Base-by-base conservation (phyloP, 2,113 vertebrate species). In the Euleptes europaea region DNA sequence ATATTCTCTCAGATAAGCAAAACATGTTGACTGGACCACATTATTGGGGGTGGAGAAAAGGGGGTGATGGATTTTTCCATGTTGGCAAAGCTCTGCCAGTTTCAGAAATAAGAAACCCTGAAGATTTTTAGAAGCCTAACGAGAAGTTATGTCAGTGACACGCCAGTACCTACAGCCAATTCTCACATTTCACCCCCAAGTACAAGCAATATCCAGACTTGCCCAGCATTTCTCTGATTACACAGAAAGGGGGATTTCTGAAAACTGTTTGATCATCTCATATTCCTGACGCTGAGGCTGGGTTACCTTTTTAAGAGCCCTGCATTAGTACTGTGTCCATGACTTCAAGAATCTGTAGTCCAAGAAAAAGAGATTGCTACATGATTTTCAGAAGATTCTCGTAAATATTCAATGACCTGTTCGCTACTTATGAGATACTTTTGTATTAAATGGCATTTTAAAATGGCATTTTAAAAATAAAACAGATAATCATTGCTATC, bases 51-150 rank as follows among this genome's bases (percentile, higher is more conserved):
- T 60, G 17, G 65, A 40, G 83, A 83, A 75, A 71, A 72, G 60
- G 38, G 67, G 9, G 10, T 0, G n/a, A 60, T 71, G 74, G 51
- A 14, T 26, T 82, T 44, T 42, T 86, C 40, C 0, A 3, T 2
- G 21, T 15, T 23, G 2, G 2, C 31, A 51, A 38, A 14, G 0
- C 1, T 2, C 28, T 1, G 0, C 40, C 40, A 82, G 8, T 17
- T 42, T 51, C 28, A 49, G 17, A 13, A 60, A 0, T n/a, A 66
- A 70, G 28, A 49, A 88, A 83, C 40, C 78, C 1, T 0, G 4
- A 38, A 0, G 5, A 28, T 74, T 31, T 65, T 71, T 21, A 15
- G 28, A 31, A 15, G 67, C 0, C 26, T 54, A 49, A 73, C 28
- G 60, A 65, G 38, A 84, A 78, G 3, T 3, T 5, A n/a, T 84